phyloP scores from a whole-genome alignment of 2,113 vertebrate genomes.

The Ovibos moschatus region DNA sequence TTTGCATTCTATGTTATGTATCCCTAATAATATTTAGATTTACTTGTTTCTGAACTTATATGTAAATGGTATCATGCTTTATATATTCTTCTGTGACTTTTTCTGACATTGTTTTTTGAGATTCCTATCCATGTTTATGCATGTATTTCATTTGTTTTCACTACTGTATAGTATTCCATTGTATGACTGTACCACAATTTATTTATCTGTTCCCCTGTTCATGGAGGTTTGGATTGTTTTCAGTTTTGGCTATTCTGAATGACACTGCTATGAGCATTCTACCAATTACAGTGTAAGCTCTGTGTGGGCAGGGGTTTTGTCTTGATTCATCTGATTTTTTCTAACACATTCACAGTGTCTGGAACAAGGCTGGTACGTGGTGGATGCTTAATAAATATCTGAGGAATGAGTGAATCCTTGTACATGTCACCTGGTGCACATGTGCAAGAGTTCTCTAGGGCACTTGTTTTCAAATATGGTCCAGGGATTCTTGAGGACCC shows the following conservation, averaged over 20 bases:
- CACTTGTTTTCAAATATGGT: not conserved
- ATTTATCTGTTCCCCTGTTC: not conserved
- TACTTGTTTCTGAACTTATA: constrained; percentile 5
- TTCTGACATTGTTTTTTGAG: constrained; percentile 29
- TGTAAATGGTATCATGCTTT: not conserved
- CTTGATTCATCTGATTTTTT: not conserved
- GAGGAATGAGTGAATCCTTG: not conserved
- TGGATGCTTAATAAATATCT: not conserved
- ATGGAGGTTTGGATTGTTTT: not conserved
- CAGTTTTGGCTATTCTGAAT: not conserved
- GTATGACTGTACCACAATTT: not conserved
- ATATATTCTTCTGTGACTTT: constrained; percentile 18
- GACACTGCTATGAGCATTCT: not conserved
- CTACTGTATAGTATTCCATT: not conserved
- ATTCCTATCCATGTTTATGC: constrained; percentile 20
- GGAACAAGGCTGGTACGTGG: not conserved
- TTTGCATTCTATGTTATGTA: not conserved
- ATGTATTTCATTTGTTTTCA: constrained; percentile 26
- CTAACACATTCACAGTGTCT: not conserved
- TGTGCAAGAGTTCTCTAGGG: not conserved
- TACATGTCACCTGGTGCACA: not conserved
- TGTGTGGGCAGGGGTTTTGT: not conserved
- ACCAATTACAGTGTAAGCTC: not conserved
- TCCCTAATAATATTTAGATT: not conserved
- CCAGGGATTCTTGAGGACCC: not conserved